Conservation (phyloP, 2,888 invertebrate species). For the Pomacea canaliculata region DNA sequence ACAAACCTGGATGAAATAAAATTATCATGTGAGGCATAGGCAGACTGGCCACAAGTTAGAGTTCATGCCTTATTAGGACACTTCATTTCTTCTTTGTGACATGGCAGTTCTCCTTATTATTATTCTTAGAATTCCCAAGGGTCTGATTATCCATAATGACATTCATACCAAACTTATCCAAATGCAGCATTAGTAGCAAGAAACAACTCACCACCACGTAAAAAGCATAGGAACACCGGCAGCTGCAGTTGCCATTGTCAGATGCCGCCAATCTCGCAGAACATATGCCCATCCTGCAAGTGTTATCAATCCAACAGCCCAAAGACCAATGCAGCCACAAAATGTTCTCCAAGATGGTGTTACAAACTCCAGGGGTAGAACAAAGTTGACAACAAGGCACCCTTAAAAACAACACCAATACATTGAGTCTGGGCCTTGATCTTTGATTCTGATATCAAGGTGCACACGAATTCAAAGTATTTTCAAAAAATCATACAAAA, state of each 20-base stretch:
- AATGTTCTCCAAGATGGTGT: constrained; percentile 65
- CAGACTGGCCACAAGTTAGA: too few species aligned
- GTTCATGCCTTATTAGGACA: too few species aligned
- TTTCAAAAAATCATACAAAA: background rate
- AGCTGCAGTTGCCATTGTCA: constrained; percentile 54
- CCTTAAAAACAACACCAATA: constrained; percentile 41
- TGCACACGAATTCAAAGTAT: background rate
- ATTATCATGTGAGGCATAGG: too few species aligned
- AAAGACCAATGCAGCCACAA: constrained; percentile 66
- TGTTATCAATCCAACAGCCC: constrained; percentile 64
- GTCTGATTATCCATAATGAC: too few species aligned
- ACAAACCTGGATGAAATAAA: constrained; percentile 51
- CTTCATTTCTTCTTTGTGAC: too few species aligned
- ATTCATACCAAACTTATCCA: too few species aligned
- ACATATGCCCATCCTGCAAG: constrained; percentile 61
- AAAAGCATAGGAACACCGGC: constrained; percentile 54
- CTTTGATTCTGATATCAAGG: background rate
- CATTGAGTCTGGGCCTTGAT: background rate
- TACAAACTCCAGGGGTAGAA: constrained; percentile 66
- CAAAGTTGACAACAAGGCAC: constrained; percentile 65
- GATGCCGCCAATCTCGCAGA: constrained; percentile 62
- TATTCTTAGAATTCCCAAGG: too few species aligned
- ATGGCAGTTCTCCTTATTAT: too few species aligned
- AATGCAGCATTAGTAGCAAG: too few species aligned
- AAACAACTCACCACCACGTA: constrained; percentile 60